Conservation (phyloP, 2,888 invertebrate species). For the Napeogenes sylphis region DNA sequence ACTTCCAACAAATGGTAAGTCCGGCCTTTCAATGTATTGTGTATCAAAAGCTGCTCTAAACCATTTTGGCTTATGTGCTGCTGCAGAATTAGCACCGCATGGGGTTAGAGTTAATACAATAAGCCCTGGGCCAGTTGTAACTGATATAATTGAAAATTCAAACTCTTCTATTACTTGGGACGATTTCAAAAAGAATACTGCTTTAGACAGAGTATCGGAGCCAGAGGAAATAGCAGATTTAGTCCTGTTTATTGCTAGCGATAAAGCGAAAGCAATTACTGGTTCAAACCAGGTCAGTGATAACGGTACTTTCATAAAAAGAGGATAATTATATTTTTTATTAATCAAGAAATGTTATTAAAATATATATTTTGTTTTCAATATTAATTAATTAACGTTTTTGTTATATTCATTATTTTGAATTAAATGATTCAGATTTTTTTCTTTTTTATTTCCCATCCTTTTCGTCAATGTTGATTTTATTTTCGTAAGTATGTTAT, state of each 20-base stretch:
- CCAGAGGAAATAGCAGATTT: constrained; percentile 39
- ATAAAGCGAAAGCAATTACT: constrained; percentile 34
- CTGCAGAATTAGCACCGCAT: constrained; percentile 78
- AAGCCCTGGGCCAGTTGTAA: constrained; percentile 57
- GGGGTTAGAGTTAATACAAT: constrained; percentile 82
- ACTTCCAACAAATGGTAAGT: constrained; percentile 1
- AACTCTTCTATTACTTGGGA: constrained; percentile 6
- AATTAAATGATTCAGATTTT: too few species aligned
- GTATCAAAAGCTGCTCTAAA: constrained; percentile 70
- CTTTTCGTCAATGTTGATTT: too few species aligned
- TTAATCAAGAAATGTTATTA: too few species aligned
- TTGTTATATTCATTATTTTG: too few species aligned
- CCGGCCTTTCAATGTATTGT: constrained; percentile 22
- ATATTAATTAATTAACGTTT: too few species aligned
- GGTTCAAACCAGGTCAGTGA: constrained; percentile 28
- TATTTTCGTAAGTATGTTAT: too few species aligned
- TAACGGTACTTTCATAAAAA: not conserved
- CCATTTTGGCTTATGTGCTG: constrained; percentile 83
- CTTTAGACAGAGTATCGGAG: constrained; percentile 25
- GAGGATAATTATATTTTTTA: too few species aligned
- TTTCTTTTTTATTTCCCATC: too few species aligned
- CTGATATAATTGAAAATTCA: constrained; percentile 16
- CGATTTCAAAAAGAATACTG: constrained; percentile 9
- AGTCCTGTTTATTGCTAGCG: constrained; percentile 34
- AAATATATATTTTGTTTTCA: too few species aligned